A percentile compares a stretch with the other conserved stretches of the same genome.
Evolutionary conservation across 2,113 vertebrate species (phyloP).

Genomic region (Notarius quadriscutis): DNA sequence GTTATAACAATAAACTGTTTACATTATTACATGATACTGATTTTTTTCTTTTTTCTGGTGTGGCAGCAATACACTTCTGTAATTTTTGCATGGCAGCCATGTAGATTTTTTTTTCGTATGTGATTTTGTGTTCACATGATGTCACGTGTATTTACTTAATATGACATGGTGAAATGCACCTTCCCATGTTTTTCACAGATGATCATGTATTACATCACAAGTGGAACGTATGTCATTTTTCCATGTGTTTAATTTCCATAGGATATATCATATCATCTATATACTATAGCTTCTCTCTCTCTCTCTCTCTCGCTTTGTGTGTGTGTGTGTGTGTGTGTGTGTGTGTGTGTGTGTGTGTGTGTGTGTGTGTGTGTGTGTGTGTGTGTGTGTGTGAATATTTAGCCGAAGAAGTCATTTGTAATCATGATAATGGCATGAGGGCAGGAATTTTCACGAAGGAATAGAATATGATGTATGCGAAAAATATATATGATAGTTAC

Average conservation of each 20-base stretch:
- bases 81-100: background rate
- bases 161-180: background rate
- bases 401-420: conserved; percentile 42
- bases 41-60: no score
- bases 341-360: background rate
- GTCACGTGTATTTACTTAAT: background rate
- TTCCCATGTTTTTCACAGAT: background rate
- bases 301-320: no score
- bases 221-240: background rate
- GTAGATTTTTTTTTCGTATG: background rate
- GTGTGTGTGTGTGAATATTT: conserved; percentile 31
- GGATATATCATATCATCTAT: no score
- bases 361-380: conserved; percentile 10
- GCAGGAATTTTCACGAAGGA: conserved; percentile 35
- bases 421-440: conserved; percentile 51
- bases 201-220: background rate
- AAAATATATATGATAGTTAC: background rate
- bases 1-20: no score
- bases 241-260: no score
- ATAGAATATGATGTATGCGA: conserved; percentile 27
- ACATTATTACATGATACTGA: no score
- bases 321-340: background rate
- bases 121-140: background rate
- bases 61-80: no score
- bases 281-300: no score